Percentiles rank a stretch among this genome's conserved stretches.
Conservation (phyloP, 2,113 vertebrate species). For the Alaudala cheleensis region DNA sequence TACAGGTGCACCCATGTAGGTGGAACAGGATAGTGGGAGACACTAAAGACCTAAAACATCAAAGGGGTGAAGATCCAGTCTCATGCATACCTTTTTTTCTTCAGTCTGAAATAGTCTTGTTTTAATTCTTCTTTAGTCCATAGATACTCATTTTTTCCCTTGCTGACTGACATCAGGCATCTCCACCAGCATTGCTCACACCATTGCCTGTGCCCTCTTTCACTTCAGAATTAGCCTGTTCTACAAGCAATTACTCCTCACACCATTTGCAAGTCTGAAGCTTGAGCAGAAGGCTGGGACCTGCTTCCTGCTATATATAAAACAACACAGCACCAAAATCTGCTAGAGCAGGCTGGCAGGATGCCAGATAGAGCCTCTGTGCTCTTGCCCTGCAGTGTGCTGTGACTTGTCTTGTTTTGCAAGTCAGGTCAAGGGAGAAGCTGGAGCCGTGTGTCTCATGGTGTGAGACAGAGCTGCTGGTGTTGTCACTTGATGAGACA, state of each 20-base stretch:
- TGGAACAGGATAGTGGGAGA: background rate
- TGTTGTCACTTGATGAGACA: accelerated
- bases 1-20: background rate
- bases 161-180: background rate
- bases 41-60: background rate
- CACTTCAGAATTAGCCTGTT: slow-evolving; percentile 49
- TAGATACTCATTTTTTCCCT: background rate
- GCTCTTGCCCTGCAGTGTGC: background rate
- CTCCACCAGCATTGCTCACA: slow-evolving; percentile 34
- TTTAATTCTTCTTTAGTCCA: background rate
- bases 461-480: background rate
- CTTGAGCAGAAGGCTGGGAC: slow-evolving; percentile 58
- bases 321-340: background rate
- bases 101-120: background rate
- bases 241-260: slow-evolving; percentile 19
- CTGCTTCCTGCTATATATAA: slow-evolving; percentile 55
- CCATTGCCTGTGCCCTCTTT: slow-evolving; percentile 28
- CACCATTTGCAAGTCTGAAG: slow-evolving; percentile 48
- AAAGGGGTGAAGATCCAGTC: background rate
- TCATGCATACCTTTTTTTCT: background rate
- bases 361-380: background rate
- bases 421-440: background rate
- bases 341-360: background rate
- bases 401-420: background rate
- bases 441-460: accelerated